Evolutionary conservation across 2,113 vertebrate genomes (phyloP), one percentile per base, ranked within the genome.

Genomic region (Podiceps cristatus): DNA sequence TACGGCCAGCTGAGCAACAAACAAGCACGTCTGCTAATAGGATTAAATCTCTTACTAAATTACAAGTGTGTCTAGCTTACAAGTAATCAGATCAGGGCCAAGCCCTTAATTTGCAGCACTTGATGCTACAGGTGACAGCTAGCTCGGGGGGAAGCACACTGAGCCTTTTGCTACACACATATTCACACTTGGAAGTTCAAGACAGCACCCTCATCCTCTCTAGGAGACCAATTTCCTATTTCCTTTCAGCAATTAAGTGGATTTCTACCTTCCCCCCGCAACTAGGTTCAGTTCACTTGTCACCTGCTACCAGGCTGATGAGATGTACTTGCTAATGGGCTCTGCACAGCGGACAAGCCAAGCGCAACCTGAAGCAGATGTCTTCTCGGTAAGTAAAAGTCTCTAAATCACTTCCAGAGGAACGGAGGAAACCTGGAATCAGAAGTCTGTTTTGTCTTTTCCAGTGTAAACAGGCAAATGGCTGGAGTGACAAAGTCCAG

Each of bases 271-370:
- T 62, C 3, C 13, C 1, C 3, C 64, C 69, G 76, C 19, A 37
- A 11, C 13, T 72, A 73, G 24, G 60, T 40, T 92, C 47, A 28
- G 8, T 44, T 25, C 13, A 2, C 60, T n/a, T 56, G 35, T 42
- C 58, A 4, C 55, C 44, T 49, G 37, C 68, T 73, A 18, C 73
- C 31, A 13, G 3, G 0, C 28, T 19, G n/a, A 31, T 1, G 3
- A n/a, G 25, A n/a, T 0, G 0, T 13, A 56, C 10, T 56, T 29
- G n/a, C 29, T 60, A 13, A 37, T 3, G 44, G 47, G 20, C 53
- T 81, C 83, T 27, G 64, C 44, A 10, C 53, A 31, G 25, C 2
- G 0, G 63, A 18, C 45, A 55, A 71, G 72, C 37, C 53, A 83
- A 77, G 52, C 6, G 20, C 59, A 69, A 73, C 72, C 8, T 7